These are phyloP conservation scores for Rambutsinella grinnellia DNA, from an alignment of 2,888 invertebrate genomes.

Conservation along the genomic window DNA sequence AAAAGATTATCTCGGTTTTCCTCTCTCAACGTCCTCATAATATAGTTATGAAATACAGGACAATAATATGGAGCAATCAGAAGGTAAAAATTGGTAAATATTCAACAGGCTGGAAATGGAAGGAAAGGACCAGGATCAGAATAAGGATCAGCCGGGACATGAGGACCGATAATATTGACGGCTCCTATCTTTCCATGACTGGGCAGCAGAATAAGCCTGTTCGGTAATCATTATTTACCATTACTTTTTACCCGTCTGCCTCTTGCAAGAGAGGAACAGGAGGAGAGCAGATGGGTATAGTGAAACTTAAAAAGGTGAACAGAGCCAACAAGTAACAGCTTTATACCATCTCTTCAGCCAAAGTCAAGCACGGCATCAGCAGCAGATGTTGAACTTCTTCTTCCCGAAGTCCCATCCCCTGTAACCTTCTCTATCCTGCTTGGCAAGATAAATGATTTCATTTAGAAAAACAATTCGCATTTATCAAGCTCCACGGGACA, in stretches of 20 bases:
- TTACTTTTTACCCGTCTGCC: background rate
- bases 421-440: background rate
- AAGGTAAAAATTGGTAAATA: slow-evolving; percentile 6
- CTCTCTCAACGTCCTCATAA: background rate
- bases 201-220: slow-evolving; percentile 1
- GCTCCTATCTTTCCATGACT: background rate
- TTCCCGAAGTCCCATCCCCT: background rate
- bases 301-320: background rate
- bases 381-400: slow-evolving; percentile 11
- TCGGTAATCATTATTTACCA: background rate
- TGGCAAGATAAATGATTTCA: background rate
- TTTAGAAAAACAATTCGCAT: background rate
- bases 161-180: background rate
- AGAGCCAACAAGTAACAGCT: background rate
- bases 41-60: slow-evolving; percentile 17
- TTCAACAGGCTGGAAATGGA: slow-evolving; percentile 42
- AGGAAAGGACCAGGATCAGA: slow-evolving; percentile 4
- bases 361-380: slow-evolving; percentile 10
- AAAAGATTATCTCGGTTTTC: background rate
- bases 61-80: background rate
- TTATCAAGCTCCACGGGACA: background rate
- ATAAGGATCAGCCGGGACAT: background rate
- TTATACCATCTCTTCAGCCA: background rate
- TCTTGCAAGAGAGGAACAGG: background rate
- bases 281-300: slow-evolving; percentile 32